phyloP scores from a whole-genome alignment of 2,888 invertebrate genomes.

The Listrodromus nycthemerus region DNA sequence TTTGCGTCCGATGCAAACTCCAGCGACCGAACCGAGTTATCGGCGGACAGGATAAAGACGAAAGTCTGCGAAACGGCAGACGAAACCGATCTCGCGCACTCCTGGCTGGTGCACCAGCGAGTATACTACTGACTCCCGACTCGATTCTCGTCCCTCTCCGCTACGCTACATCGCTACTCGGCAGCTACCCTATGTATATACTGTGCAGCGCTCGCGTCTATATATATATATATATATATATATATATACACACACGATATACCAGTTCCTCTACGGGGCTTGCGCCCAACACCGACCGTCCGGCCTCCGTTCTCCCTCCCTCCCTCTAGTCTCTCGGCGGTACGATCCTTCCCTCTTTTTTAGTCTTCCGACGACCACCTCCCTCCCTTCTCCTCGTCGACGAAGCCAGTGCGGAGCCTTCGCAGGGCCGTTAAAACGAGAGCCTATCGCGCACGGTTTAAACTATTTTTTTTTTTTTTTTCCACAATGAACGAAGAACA shows the following conservation, averaged over 20 bases:
- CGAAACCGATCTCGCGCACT: constrained; percentile 36
- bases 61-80: constrained; percentile 34
- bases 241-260: constrained; percentile 28
- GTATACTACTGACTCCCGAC: constrained; percentile 60
- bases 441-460: neutral
- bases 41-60: constrained; percentile 7
- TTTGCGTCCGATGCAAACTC: neutral
- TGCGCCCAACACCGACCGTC: constrained; percentile 53
- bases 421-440: constrained; percentile 54
- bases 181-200: constrained; percentile 27
- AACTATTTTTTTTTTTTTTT: neutral
- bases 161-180: constrained; percentile 26
- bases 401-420: constrained; percentile 42
- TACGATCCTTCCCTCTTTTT: constrained; percentile 49
- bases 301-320: constrained; percentile 40
- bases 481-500: neutral
- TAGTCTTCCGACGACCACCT: constrained; percentile 33
- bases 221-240: neutral
- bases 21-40: neutral
- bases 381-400: constrained; percentile 31
- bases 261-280: constrained; percentile 63
- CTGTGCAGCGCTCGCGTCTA: neutral
- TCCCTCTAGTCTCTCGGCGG: constrained; percentile 31
- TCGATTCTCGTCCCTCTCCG: constrained; percentile 41
- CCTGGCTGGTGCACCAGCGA: constrained; percentile 64